phyloP scores from a whole-genome alignment of 2,113 vertebrate species.

The Oncorhynchus tshawytscha region DNA sequence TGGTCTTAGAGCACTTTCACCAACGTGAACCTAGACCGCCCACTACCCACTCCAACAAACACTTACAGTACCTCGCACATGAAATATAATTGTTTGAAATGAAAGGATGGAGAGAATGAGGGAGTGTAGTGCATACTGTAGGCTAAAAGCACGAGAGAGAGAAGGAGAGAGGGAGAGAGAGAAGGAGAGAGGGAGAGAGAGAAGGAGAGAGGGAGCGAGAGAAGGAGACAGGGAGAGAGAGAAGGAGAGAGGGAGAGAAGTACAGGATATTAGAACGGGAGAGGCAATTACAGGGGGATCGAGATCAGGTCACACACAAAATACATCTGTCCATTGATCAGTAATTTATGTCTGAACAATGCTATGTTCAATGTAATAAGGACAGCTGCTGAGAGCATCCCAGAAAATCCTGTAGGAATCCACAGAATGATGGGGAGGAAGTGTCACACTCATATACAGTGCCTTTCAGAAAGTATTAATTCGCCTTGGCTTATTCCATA shows the following conservation, averaged over 20 bases:
- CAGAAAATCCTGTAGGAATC: constrained; percentile 3
- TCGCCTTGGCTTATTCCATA: too few species aligned
- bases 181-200: too few species aligned
- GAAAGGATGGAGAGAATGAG: constrained; percentile 18
- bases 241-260: background rate
- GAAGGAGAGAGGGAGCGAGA: too few species aligned
- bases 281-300: background rate
- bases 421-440: background rate
- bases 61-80: constrained; percentile 15
- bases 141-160: background rate
- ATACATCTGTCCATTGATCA: background rate
- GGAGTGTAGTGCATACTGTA: constrained; percentile 1
- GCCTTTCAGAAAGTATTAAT: too few species aligned
- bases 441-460: constrained; percentile 9
- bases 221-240: too few species aligned
- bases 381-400: constrained; percentile 1
- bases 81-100: constrained; percentile 41
- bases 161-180: background rate
- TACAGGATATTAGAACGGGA: background rate
- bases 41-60: constrained; percentile 28
- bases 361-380: background rate
- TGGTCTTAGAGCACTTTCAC: constrained; percentile 29
- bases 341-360: background rate
- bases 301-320: background rate
- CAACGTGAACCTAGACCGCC: constrained; percentile 16